Conservation (phyloP, 2,113 vertebrate genomes). For the Rhynchomys soricoides region DNA sequence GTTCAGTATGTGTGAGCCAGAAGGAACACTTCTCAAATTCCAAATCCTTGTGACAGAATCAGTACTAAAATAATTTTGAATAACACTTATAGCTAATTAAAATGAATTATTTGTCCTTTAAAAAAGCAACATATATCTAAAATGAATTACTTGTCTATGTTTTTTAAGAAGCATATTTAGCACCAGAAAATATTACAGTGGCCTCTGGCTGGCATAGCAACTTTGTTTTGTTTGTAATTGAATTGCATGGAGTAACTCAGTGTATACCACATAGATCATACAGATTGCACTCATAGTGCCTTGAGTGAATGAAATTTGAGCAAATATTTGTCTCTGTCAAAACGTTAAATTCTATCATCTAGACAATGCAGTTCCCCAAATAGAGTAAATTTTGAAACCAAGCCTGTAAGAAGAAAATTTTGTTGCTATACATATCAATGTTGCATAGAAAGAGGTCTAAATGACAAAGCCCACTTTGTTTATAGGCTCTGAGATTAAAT, state of each 20-base stretch:
- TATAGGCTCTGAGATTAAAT: neutral
- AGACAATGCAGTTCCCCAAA: neutral
- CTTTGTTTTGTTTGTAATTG: neutral
- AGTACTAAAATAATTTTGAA: constrained; percentile 58
- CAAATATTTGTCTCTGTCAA: neutral
- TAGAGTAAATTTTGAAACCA: neutral
- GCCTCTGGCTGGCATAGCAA: neutral
- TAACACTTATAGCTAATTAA: constrained; percentile 55
- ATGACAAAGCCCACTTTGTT: neutral
- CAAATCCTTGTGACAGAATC: constrained; percentile 20
- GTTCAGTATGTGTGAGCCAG: constrained; percentile 29
- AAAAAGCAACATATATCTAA: constrained; percentile 20
- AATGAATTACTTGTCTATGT: constrained; percentile 26
- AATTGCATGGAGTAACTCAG: neutral
- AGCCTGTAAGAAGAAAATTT: neutral
- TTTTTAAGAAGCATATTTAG: constrained; percentile 38
- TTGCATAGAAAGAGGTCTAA: neutral
- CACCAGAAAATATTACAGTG: constrained; percentile 54
- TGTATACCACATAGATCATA: neutral
- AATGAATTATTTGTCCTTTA: constrained; percentile 33
- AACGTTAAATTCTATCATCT: constrained; percentile 3
- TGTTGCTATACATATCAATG: neutral
- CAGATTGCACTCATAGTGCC: neutral
- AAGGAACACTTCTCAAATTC: constrained; percentile 24
- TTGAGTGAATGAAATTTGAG: neutral